A percentile compares a stretch with the other conserved stretches of the same genome.
These are phyloP conservation scores for Suricata suricatta DNA, from an alignment of 2,113 vertebrate species.

Conservation along the genomic window DNA sequence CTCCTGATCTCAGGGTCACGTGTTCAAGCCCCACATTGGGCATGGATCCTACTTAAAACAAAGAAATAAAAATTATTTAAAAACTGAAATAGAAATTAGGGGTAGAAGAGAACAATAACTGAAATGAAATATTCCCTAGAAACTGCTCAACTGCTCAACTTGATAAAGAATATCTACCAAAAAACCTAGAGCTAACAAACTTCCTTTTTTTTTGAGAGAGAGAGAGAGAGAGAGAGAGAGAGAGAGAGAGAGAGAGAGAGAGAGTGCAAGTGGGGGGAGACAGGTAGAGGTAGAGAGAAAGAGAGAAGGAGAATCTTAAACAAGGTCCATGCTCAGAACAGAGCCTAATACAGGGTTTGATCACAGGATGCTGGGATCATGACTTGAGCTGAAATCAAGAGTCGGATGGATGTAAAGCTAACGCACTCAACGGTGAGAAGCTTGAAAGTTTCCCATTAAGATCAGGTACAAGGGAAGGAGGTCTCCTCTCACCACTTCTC, in stretches of 20 bases:
- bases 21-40: neutral
- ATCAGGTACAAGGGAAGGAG: neutral
- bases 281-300: too few species aligned
- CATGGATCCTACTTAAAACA: too few species aligned
- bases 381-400: too few species aligned
- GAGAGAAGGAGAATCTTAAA: too few species aligned
- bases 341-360: too few species aligned
- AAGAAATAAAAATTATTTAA: neutral
- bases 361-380: too few species aligned
- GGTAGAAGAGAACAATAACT: neutral
- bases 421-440: neutral
- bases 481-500: neutral
- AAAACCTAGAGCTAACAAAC: neutral
- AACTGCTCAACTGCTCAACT: neutral
- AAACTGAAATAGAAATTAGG: slow-evolving; percentile 6
- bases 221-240: too few species aligned
- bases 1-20: neutral
- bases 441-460: neutral
- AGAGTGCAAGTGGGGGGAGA: too few species aligned
- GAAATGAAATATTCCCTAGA: neutral
- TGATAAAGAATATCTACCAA: neutral
- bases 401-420: neutral
- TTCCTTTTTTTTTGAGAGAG: too few species aligned
- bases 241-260: too few species aligned
- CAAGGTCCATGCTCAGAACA: too few species aligned